A percentile compares a stretch with the other conserved stretches of the same genome.
Conservation (phyloP, 2,888 invertebrate genomes). For the Drosophila kanekoi region DNA sequence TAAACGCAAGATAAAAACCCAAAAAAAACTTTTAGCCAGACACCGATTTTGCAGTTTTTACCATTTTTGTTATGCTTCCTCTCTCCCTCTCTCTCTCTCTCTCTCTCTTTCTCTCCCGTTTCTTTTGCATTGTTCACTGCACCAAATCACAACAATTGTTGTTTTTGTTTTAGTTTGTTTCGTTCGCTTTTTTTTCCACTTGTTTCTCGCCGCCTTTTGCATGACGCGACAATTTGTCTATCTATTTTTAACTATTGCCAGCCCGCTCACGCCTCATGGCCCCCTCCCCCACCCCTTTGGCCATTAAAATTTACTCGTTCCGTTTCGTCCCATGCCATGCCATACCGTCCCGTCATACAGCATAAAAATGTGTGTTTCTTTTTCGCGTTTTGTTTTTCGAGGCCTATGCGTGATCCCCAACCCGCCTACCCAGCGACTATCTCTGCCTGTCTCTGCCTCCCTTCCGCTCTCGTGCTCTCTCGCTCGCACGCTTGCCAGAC, state of each 20-base stretch:
- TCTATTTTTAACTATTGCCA: conserved; percentile 73
- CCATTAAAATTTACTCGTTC: conserved; percentile 48
- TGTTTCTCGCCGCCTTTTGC: conserved; percentile 51
- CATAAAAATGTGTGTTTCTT: conserved; percentile 32
- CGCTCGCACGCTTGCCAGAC: conserved; percentile 48
- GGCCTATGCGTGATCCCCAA: conserved; percentile 55
- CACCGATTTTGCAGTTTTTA: conserved; percentile 63
- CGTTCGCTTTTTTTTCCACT: conserved; percentile 26
- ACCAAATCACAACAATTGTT: conserved; percentile 34
- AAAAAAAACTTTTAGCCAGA: conserved; percentile 44
- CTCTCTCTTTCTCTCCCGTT: not conserved
- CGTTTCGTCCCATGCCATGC: conserved; percentile 36
- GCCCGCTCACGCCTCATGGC: conserved; percentile 34
- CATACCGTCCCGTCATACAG: conserved; percentile 35
- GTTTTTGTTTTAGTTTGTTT: conserved; percentile 37
- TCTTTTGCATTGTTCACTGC: conserved; percentile 28
- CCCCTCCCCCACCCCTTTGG: not conserved
- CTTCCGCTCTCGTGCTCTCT: not conserved
- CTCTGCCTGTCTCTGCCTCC: not conserved
- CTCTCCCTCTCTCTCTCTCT: not conserved
- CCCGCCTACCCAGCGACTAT: not conserved
- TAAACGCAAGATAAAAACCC: conserved; percentile 46
- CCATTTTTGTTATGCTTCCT: conserved; percentile 12
- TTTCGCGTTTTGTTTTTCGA: conserved; percentile 56
- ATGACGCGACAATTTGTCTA: conserved; percentile 82